Evolutionary conservation across 2,888 invertebrate species (phyloP).

Genomic region (Dasypolia templi): DNA sequence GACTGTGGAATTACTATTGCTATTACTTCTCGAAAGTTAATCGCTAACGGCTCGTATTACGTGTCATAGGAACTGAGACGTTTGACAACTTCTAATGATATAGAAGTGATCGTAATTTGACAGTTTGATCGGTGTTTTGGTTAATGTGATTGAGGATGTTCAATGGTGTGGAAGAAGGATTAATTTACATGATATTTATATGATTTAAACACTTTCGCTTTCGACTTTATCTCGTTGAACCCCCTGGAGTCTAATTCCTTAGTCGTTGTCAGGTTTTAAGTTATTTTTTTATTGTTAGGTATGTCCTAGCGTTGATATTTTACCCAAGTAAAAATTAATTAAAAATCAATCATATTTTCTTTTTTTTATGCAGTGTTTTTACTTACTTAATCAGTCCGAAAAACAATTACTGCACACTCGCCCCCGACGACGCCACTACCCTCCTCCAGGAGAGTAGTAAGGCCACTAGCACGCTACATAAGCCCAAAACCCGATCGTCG

Average conservation of each 20-base stretch:
- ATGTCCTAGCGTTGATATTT: background rate
- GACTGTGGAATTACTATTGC: constrained; percentile 72
- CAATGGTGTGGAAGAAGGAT: constrained; percentile 21
- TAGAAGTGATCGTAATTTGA: constrained; percentile 41
- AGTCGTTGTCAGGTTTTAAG: background rate
- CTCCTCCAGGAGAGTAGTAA: no score
- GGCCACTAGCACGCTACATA: no score
- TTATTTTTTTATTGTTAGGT: background rate
- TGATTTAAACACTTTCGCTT: constrained; percentile 15
- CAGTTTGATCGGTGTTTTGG: constrained; percentile 43
- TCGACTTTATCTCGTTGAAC: background rate
- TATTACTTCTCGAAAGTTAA: constrained; percentile 68
- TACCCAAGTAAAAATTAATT: background rate
- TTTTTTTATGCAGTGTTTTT: no score
- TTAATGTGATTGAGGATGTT: constrained; percentile 13
- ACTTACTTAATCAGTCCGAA: no score
- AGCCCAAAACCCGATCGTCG: no score
- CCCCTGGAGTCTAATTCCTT: background rate
- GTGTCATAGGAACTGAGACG: constrained; percentile 48
- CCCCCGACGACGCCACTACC: no score
- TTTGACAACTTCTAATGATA: constrained; percentile 51
- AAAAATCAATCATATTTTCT: no score
- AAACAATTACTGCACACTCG: background rate
- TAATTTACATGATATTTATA: constrained; percentile 28
- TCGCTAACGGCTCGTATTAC: constrained; percentile 54